Percentiles rank a stretch among this genome's conserved stretches.
phyloP scores from a whole-genome alignment of 2,888 invertebrate genomes.

The Tortricodes alternella region DNA sequence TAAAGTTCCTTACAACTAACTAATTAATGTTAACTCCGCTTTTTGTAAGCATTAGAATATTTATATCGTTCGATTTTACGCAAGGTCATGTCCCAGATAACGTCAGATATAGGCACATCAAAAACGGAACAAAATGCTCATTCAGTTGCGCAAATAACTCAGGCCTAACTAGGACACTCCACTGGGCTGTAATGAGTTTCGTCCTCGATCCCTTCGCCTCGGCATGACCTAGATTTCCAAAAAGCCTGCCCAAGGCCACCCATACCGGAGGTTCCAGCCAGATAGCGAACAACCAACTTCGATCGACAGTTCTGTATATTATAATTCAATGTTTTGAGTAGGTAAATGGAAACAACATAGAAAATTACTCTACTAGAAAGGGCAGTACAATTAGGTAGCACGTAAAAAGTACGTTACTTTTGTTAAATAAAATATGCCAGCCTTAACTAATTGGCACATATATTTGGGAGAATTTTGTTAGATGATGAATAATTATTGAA shows the following conservation, averaged over 20 bases:
- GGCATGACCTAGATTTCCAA: slow-evolving; percentile 35
- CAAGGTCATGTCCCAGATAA: slow-evolving; percentile 2
- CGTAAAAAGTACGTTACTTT: too few species aligned
- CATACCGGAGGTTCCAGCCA: not conserved
- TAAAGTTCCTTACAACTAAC: too few species aligned
- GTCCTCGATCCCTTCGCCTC: slow-evolving; percentile 54
- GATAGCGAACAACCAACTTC: slow-evolving; percentile 8
- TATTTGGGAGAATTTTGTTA: too few species aligned
- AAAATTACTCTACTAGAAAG: too few species aligned
- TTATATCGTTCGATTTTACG: not conserved
- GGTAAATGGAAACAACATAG: not conserved
- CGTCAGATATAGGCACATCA: slow-evolving; percentile 5
- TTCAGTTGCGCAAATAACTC: slow-evolving; percentile 28
- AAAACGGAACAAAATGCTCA: slow-evolving; percentile 38
- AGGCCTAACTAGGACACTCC: slow-evolving; percentile 43
- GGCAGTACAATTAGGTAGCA: too few species aligned
- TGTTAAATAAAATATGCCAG: too few species aligned
- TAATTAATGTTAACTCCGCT: too few species aligned
- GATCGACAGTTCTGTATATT: not conserved
- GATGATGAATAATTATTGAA: too few species aligned
- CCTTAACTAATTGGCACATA: too few species aligned
- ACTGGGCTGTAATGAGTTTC: slow-evolving; percentile 35
- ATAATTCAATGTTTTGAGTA: not conserved
- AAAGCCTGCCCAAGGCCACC: slow-evolving; percentile 29
- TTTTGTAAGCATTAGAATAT: not conserved